Conservation (phyloP, 2,888 invertebrate genomes). For the Sthenelais limicola region DNA sequence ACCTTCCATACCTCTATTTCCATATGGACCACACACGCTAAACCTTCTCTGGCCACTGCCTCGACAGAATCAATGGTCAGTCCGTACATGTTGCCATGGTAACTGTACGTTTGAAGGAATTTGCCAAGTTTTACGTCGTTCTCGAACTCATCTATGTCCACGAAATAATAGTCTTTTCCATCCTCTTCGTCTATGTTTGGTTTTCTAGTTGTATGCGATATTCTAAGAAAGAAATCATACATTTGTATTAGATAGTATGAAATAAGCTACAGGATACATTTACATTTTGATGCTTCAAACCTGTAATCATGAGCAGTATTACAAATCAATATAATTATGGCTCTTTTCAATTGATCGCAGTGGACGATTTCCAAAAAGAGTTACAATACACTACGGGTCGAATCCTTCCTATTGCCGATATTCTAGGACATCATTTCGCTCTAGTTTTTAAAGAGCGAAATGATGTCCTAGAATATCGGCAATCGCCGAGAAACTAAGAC, state of each 20-base stretch:
- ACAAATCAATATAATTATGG: no score
- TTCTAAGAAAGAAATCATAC: conserved; percentile 53
- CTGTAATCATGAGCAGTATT: no score
- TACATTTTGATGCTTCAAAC: no score
- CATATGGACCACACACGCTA: conserved; percentile 72
- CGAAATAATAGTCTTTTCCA: conserved; percentile 68
- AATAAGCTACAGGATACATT: no score
- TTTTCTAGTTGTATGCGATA: conserved; percentile 67
- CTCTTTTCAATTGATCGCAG: no score
- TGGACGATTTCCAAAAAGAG: no score
- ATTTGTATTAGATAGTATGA: no score
- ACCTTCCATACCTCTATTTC: conserved; percentile 69
- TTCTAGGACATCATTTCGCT: background rate
- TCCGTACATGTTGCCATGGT: conserved; percentile 69
- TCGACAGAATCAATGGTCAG: conserved; percentile 70
- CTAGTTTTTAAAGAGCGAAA: no score
- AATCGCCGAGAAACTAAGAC: background rate
- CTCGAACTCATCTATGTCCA: conserved; percentile 69
- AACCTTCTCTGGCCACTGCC: conserved; percentile 69
- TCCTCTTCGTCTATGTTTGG: conserved; percentile 63
- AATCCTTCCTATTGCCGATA: background rate
- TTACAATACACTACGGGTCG: no score
- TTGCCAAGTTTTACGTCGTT: conserved; percentile 70
- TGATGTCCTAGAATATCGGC: background rate
- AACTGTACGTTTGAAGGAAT: conserved; percentile 68